These are phyloP conservation scores for Geopemphigus sp. DNA, from an alignment of 1,140 invertebrate genomes.

Conservation along the genomic window DNA sequence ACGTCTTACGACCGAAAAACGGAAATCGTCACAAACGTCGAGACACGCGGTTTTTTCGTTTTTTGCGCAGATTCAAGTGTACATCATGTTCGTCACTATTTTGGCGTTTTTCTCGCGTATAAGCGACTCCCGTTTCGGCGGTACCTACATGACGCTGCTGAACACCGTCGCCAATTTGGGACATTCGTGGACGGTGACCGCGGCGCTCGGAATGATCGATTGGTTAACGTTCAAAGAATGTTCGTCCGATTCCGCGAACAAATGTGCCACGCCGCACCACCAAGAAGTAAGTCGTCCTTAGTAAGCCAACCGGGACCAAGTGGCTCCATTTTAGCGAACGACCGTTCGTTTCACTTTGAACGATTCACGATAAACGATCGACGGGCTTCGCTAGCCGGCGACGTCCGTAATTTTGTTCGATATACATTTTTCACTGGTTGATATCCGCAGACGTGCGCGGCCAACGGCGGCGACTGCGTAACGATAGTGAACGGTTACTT, in stretches of 20 bases:
- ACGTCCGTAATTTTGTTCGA: too few relatives aligned
- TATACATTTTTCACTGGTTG: too few relatives aligned
- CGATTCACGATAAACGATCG: too few relatives aligned
- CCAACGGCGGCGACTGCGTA: constrained; percentile 58
- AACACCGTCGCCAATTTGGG: constrained; percentile 96
- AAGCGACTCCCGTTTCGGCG: constrained; percentile 90
- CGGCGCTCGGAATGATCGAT: constrained; percentile 91
- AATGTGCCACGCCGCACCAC: background rate
- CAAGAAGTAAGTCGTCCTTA: background rate
- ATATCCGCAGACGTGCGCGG: background rate
- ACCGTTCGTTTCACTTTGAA: too few relatives aligned
- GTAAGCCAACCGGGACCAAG: too few relatives aligned
- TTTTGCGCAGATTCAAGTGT: constrained; percentile 54
- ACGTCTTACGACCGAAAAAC: too few relatives aligned
- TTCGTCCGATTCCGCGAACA: constrained; percentile 35
- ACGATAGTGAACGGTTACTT: constrained; percentile 86
- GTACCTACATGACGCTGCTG: constrained; percentile 98
- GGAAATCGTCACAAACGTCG: too few relatives aligned
- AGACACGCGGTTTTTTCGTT: background rate
- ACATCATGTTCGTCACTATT: constrained; percentile 76
- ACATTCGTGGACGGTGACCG: constrained; percentile 92
- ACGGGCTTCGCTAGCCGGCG: too few relatives aligned
- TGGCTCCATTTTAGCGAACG: too few relatives aligned
- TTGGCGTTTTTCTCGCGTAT: constrained; percentile 84
- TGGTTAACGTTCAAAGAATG: constrained; percentile 78